Evolutionary conservation across 2,797 vertebrate species (phyloP).

Genomic region (Phrynocephalus vlangalii): DNA sequence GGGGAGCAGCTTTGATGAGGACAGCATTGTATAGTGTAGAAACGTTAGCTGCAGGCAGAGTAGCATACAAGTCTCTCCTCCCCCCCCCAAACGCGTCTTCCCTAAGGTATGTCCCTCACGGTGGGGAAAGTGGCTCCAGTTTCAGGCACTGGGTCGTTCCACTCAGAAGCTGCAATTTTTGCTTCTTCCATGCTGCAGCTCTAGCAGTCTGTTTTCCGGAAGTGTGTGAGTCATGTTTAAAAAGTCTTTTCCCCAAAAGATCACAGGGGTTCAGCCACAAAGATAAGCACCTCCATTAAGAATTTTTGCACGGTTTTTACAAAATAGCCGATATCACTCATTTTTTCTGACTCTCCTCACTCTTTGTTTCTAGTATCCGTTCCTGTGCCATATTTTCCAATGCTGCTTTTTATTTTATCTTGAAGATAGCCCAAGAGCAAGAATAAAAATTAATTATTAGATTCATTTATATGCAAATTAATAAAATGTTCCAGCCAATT

Average conservation of each 20-base stretch:
- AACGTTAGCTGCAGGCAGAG: no score
- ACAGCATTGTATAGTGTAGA: no score
- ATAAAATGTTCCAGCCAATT: background rate
- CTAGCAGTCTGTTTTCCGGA: background rate
- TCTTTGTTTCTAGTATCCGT: background rate
- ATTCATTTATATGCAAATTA: conserved; percentile 24
- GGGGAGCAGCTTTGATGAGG: no score
- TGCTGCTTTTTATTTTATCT: background rate
- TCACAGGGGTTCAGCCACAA: background rate
- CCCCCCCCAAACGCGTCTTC: no score
- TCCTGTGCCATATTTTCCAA: background rate
- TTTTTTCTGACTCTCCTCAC: background rate
- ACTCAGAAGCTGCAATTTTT: no score
- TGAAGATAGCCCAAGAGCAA: background rate
- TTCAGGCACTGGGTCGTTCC: background rate
- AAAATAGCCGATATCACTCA: background rate
- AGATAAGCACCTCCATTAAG: background rate
- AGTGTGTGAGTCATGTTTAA: background rate
- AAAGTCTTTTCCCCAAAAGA: background rate
- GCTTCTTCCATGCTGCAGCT: no score
- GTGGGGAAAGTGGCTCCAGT: no score
- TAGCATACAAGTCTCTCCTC: no score
- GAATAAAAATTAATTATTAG: background rate
- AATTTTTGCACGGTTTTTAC: background rate
- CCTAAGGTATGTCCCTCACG: no score